Conservation (phyloP, 2,797 vertebrate species). For the Peromyscus aztecus region DNA sequence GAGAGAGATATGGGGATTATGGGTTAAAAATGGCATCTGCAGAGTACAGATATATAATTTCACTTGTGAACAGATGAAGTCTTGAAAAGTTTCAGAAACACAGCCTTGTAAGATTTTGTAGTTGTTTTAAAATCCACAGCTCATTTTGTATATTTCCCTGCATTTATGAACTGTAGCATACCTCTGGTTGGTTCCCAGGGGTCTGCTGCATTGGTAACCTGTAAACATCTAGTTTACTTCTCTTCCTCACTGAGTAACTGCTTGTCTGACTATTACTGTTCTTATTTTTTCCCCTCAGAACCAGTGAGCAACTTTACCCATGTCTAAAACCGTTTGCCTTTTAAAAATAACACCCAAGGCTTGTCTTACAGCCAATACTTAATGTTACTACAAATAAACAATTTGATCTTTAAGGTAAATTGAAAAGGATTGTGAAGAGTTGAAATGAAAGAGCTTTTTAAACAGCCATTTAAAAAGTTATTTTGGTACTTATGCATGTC, state of each 20-base stretch:
- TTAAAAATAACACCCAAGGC: background rate
- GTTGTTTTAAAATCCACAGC: background rate
- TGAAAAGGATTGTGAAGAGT: slow-evolving; percentile 17
- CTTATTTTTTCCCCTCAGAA: background rate
- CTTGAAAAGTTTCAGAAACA: slow-evolving; percentile 49
- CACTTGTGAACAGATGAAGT: slow-evolving; percentile 14
- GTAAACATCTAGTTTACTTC: background rate
- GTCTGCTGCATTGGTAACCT: background rate
- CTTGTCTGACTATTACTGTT: background rate
- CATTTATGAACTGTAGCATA: background rate
- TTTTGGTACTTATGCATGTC: background rate
- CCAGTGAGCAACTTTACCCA: background rate
- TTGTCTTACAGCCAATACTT: slow-evolving; percentile 30
- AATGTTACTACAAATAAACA: background rate
- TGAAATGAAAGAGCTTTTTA: slow-evolving; percentile 23
- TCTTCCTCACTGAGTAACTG: background rate
- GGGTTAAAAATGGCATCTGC: background rate
- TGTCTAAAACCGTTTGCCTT: background rate
- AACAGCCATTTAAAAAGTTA: slow-evolving; percentile 6
- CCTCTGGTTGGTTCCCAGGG: background rate
- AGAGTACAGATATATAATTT: background rate
- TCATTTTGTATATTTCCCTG: background rate
- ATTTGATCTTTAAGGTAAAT: slow-evolving; percentile 56
- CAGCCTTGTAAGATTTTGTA: background rate
- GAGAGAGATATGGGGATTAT: background rate